These are phyloP conservation scores for Drosophila ananassae DNA, from an alignment of 1,140 invertebrate genomes.

Conservation along the genomic window DNA sequence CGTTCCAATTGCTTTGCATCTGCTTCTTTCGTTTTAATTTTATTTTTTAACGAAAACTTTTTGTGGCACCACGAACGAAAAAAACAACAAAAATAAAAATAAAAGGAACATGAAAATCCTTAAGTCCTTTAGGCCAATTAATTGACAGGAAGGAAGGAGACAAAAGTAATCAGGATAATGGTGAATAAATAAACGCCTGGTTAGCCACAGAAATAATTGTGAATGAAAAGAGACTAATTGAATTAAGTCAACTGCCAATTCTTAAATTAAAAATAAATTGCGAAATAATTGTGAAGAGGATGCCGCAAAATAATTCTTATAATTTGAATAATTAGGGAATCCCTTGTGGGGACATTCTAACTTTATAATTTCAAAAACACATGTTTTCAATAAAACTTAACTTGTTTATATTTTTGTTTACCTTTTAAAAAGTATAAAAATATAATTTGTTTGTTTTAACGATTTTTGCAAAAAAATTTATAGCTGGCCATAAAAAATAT, in stretches of 20 bases:
- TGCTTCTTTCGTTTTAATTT: slow-evolving; percentile 56
- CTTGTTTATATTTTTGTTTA: background rate
- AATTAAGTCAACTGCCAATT: slow-evolving; percentile 22
- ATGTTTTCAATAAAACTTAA: background rate
- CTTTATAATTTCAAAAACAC: background rate
- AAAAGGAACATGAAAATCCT: slow-evolving; percentile 1
- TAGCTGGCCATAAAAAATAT: background rate
- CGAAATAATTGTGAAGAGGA: background rate
- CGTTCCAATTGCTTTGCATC: slow-evolving; percentile 51
- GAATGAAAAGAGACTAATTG: slow-evolving; percentile 19
- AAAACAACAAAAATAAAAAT: slow-evolving; percentile 5
- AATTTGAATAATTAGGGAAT: slow-evolving; percentile 14
- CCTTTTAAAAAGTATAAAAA: background rate
- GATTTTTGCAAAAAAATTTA: background rate
- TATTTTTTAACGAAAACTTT: slow-evolving; percentile 15
- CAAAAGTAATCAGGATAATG: slow-evolving; percentile 28
- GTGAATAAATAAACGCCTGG: slow-evolving; percentile 42
- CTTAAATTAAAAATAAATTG: slow-evolving; percentile 2
- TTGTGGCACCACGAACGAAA: background rate
- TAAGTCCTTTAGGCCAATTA: slow-evolving; percentile 41
- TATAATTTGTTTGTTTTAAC: background rate
- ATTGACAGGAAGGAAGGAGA: slow-evolving; percentile 30
- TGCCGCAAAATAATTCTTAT: background rate
- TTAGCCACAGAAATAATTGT: slow-evolving; percentile 19
- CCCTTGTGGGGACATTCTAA: too few species aligned